Evolutionary conservation across 2,797 vertebrate species (phyloP), one percentile per base, ranked within the genome.

Genomic region (Psittacula derbiana): DNA sequence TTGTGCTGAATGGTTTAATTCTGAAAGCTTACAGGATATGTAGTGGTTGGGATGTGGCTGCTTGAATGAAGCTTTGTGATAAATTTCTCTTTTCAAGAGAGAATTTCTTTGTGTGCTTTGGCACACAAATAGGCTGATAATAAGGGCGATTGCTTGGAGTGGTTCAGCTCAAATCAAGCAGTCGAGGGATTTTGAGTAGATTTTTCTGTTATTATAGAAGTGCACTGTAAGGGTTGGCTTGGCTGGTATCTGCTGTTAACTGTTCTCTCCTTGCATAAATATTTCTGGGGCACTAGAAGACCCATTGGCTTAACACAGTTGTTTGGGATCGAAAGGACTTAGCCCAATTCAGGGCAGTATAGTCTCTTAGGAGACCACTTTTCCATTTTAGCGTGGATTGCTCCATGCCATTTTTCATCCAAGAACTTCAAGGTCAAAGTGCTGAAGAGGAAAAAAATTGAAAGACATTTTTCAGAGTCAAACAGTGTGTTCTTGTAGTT

Each of bases 21-120:
- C 10, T 40, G 49, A 49, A 61, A 31, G 7, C 7, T 50, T 57
- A 16, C 4, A 1, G 6, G 24, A 2, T 33, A 16, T 1, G 0
- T 27, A 4, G 25, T 31, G 28, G 12, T 40, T 79, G 16, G 44
- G 58, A 53, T 72, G n/a, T 23, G 53, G 6, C 24, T 27, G 40
- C 81, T 81, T 19, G 58, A 88, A 55, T 28, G 28, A 80, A 86
- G 30, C 62, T 80, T 36, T 84, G n/a, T 28, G n/a, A 31, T 80
- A 58, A 53, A 31, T 87, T 69, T 28, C 15, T 78, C 12, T 11
- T 52, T 23, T 44, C 8, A 12, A 24, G 57, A 17, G 30, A 13
- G 13, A 36, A 24, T 69, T 72, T 79, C 27, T 53, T 49, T 58
- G 11, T 53, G 3, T 43, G 25, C 28, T 36, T 24, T 46, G 49